Evolutionary conservation across 2,113 vertebrate species (phyloP).

Genomic region (Leucosticte australis): DNA sequence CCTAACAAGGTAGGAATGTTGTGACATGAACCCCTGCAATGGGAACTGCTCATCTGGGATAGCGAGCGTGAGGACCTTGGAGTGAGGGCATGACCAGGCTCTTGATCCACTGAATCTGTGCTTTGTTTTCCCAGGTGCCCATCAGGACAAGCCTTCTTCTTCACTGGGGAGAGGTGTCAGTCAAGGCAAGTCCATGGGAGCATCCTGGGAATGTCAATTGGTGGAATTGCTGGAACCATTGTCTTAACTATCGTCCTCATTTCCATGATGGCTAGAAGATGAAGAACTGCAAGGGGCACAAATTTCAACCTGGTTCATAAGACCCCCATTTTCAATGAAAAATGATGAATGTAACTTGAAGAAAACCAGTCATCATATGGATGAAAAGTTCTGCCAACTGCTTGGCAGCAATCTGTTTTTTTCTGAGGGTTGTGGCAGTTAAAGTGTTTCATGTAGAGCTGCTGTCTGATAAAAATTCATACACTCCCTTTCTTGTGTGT

Average conservation of each 20-base stretch:
- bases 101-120: neutral
- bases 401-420: neutral
- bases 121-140: constrained; percentile 62
- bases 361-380: neutral
- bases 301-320: neutral
- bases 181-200: constrained; percentile 57
- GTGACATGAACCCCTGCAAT: neutral
- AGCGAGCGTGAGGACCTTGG: neutral
- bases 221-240: constrained; percentile 52
- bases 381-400: neutral
- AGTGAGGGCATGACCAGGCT: neutral
- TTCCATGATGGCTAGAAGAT: constrained; percentile 47
- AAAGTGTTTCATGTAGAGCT: neutral
- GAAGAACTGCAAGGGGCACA: neutral
- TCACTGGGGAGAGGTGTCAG: constrained; percentile 73
- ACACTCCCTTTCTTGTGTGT: neutral
- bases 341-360: neutral
- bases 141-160: constrained; percentile 70
- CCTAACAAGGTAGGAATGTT: neutral
- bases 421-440: neutral
- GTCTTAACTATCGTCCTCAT: constrained; percentile 44
- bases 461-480: neutral
- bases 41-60: neutral
- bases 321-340: neutral
- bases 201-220: constrained; percentile 61